Evolutionary conservation across 2,113 vertebrate genomes (phyloP).

Genomic region (Dinomys branickii): DNA sequence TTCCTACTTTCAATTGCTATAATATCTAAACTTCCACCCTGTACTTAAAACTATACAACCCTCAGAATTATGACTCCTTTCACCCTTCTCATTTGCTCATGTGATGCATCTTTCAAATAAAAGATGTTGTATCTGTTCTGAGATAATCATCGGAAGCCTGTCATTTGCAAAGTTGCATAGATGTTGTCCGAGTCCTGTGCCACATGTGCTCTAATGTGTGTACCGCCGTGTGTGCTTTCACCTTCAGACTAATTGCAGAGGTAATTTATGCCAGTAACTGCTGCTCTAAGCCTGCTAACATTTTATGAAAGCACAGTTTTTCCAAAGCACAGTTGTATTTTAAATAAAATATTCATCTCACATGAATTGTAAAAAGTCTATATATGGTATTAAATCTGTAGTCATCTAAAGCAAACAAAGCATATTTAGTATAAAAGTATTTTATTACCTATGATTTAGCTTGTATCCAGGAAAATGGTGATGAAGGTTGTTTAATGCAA

Average conservation of each 20-base stretch:
- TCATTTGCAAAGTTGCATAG: rapidly evolving
- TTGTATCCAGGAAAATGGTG: background rate
- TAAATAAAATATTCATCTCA: background rate
- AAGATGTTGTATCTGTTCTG: background rate
- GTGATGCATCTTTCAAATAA: background rate
- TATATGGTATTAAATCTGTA: background rate
- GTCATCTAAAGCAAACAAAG: background rate
- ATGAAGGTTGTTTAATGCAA: background rate
- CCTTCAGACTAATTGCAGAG: background rate
- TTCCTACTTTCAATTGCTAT: background rate
- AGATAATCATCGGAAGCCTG: background rate
- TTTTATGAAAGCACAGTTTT: background rate
- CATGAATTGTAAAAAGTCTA: background rate
- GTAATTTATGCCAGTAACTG: background rate
- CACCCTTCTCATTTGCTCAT: background rate
- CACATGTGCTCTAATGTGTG: background rate
- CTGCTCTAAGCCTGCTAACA: too few species aligned
- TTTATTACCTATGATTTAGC: background rate
- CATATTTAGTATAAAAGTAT: background rate
- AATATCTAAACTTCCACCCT: too few species aligned
- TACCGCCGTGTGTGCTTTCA: background rate
- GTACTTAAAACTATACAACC: rapidly evolving
- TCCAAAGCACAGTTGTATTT: too few species aligned
- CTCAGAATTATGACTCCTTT: too few species aligned
- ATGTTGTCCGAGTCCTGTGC: background rate